Evolutionary conservation across 1,140 invertebrate genomes (phyloP), one percentile per base, ranked within the genome.

Genomic region (Pachyrhynchus sulphureomaculatus): DNA sequence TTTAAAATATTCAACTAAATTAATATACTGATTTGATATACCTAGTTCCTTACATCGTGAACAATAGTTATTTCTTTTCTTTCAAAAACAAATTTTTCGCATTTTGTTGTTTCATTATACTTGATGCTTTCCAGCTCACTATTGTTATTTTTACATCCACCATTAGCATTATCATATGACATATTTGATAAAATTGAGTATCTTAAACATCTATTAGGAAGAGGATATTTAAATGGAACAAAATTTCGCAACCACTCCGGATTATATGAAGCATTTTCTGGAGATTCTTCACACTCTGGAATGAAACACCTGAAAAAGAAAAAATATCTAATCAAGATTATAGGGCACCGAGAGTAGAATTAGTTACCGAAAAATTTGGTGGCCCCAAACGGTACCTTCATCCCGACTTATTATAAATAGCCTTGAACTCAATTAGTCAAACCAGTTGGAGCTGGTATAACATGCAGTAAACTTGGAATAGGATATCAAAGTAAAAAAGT

Each of bases 221-320:
- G 54, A 72, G 37, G 39, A 24, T 66, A 32, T 23, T 56, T 45
- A 47, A 71, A 58, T 15, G 85, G 80, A 60, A 81, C 75, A 0
- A 82, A 79, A 47, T 77, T 76, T 6, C 72, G 17, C 0, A 83
- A 67, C 82, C 85, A 86, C 0, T 65, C n/a, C n/a, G 79, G 77
- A 8, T 79, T 48, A 54, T 80, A 85, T 1, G 55, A 61, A 1
- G 74, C 12, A 29, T 15, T 64, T 1, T 64, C 55, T 13, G 60
- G 54, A 1, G 63, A 64, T 20, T 61, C 54, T 29, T 79, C 85
- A 66, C 86, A 88, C 69, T 86, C 84, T 10, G 81, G 75, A 34
- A 88, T 82, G 5, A 79, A 69, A 68, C 86, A 88, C 74, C 86
- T 87, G 32, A 8, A 63, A 58, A 37, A 42, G 32, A 24, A 23